Percentiles rank a stretch among this genome's conserved stretches.
Conservation (phyloP, 2,113 vertebrate genomes). For the Miniopterus natalensis region DNA sequence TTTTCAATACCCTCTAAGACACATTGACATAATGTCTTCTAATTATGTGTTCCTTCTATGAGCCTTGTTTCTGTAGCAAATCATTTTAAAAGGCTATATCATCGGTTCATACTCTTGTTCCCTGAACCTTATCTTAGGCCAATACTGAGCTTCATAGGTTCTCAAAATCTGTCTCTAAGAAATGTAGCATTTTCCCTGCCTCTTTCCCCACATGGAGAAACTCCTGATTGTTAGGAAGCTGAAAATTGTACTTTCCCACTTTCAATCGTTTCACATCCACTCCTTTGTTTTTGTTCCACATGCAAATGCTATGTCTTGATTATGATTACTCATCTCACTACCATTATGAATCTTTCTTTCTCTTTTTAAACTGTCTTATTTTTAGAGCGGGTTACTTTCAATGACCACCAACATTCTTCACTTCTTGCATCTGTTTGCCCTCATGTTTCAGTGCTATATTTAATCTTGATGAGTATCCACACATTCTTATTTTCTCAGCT, state of each 20-base stretch:
- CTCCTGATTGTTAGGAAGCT: neutral
- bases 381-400: neutral
- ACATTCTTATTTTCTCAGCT: neutral
- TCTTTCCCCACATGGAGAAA: neutral
- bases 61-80: neutral
- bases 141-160: neutral
- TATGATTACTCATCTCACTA: neutral
- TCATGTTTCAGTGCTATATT: neutral
- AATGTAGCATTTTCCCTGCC: neutral
- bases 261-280: neutral
- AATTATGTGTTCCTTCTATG: neutral
- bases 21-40: neutral
- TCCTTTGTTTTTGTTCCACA: neutral
- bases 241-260: neutral
- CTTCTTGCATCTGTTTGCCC: neutral
- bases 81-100: neutral
- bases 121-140: neutral
- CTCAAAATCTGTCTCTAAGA: neutral
- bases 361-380: neutral
- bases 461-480: neutral
- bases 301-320: neutral
- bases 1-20: neutral
- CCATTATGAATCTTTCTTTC: neutral
- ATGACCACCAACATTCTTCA: neutral
- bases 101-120: neutral